A percentile compares a stretch with the other conserved stretches of the same genome.
Evolutionary conservation across 1,140 invertebrate genomes (phyloP).

Genomic region (Ladona fulva): DNA sequence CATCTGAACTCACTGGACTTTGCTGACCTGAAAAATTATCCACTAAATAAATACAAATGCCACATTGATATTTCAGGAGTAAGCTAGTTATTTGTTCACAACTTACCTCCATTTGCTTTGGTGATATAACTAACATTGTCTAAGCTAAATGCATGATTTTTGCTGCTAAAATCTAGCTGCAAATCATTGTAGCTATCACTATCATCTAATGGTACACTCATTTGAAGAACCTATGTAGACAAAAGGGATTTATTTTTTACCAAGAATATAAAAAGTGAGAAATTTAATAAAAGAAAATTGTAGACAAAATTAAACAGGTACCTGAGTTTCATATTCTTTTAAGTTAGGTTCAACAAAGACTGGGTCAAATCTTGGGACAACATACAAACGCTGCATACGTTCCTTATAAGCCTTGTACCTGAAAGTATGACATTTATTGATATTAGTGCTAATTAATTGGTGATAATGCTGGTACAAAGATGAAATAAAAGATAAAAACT

Average conservation of each 20-base stretch:
- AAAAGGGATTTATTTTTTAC: constrained; percentile 15
- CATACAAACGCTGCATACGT: constrained; percentile 60
- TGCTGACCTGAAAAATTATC: constrained; percentile 44
- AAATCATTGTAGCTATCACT: constrained; percentile 65
- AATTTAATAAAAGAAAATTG: neutral
- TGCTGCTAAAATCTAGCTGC: constrained; percentile 75
- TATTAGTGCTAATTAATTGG: neutral
- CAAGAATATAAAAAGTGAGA: too few relatives aligned
- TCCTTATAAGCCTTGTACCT: constrained; percentile 74
- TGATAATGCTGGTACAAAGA: neutral
- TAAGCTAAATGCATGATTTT: constrained; percentile 76
- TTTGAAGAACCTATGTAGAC: constrained; percentile 59
- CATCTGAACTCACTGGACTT: constrained; percentile 70
- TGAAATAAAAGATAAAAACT: constrained; percentile 16
- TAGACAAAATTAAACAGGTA: constrained; percentile 23
- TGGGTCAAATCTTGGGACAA: constrained; percentile 66
- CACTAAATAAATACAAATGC: neutral
- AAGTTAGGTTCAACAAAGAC: constrained; percentile 66
- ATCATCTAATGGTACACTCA: constrained; percentile 76
- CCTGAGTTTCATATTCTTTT: constrained; percentile 77
- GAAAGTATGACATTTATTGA: constrained; percentile 23
- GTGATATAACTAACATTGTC: constrained; percentile 79
- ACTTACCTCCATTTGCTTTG: constrained; percentile 56
- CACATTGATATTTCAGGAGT: neutral
- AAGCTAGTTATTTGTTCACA: too few relatives aligned